A percentile compares a stretch with the other conserved stretches of the same genome.
Conservation (phyloP, 2,888 invertebrate genomes). For the Microplitis deprimator region DNA sequence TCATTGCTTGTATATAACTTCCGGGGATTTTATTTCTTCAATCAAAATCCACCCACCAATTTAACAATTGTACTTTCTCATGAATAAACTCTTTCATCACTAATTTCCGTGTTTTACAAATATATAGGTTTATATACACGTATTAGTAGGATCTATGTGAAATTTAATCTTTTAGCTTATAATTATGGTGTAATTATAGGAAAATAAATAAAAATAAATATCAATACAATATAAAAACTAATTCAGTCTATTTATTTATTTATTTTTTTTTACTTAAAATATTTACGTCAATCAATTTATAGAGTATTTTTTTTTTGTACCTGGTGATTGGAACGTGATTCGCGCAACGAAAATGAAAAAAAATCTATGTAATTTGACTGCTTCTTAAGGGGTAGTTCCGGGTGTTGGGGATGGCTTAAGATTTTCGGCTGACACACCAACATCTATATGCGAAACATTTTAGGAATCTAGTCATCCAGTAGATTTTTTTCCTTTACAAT, state of each 20-base stretch:
- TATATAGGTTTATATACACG: background rate
- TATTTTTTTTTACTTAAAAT: background rate
- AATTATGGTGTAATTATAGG: slow-evolving; percentile 4
- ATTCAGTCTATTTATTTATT: background rate
- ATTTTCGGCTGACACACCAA: too few species aligned
- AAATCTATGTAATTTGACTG: too few species aligned
- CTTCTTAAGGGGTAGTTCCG: too few species aligned
- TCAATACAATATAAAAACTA: background rate
- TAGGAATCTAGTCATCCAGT: too few species aligned
- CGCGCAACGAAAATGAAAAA: too few species aligned
- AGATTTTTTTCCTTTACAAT: too few species aligned
- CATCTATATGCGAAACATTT: too few species aligned
- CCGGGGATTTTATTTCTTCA: slow-evolving; percentile 33
- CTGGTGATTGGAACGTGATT: too few species aligned
- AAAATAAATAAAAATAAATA: slow-evolving; percentile 4
- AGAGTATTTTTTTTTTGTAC: too few species aligned
- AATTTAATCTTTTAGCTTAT: slow-evolving; percentile 18
- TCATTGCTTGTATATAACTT: slow-evolving; percentile 33
- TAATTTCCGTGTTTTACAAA: slow-evolving; percentile 28
- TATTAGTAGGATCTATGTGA: slow-evolving; percentile 6
- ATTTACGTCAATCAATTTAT: background rate
- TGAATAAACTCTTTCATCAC: slow-evolving; percentile 26
- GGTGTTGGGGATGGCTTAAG: too few species aligned
- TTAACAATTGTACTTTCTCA: slow-evolving; percentile 7
- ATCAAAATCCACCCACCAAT: slow-evolving; percentile 24